These are phyloP conservation scores for Lottia scabra DNA, from an alignment of 2,888 invertebrate species.

Conservation along the genomic window DNA sequence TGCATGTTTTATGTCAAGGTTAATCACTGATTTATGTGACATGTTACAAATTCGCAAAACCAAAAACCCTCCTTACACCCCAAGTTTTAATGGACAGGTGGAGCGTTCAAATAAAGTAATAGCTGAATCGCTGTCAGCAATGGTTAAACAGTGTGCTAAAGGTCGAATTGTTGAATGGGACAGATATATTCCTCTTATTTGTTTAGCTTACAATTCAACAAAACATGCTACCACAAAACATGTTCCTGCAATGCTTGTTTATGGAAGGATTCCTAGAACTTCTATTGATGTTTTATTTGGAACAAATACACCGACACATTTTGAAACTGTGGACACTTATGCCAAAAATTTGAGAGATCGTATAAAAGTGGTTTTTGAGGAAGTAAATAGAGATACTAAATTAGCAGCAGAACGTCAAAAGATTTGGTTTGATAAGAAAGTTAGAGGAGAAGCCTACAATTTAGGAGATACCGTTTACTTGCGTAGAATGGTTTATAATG, in stretches of 20 bases:
- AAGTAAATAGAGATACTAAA: not conserved
- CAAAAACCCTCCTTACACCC: not conserved
- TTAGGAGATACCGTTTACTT: not conserved
- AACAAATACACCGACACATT: not conserved
- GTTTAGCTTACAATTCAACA: not conserved
- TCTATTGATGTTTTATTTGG: not conserved
- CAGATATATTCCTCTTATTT: not conserved
- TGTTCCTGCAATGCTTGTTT: too few relatives aligned
- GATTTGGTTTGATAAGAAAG: not conserved
- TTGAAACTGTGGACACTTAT: not conserved
- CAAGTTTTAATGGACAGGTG: not conserved
- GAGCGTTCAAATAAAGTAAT: not conserved
- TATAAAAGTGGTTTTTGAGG: not conserved
- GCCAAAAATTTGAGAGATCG: not conserved
- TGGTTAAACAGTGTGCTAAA: not conserved
- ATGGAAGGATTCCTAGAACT: not conserved
- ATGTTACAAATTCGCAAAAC: not conserved
- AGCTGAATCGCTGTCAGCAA: not conserved
- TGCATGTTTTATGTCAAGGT: not conserved
- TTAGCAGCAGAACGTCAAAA: not conserved
- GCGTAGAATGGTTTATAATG: not conserved
- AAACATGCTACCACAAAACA: not conserved
- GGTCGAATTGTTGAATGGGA: not conserved
- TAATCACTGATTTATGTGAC: not conserved
- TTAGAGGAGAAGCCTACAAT: not conserved